Conservation (phyloP, 2,888 invertebrate genomes). For the Andrena minutula region DNA sequence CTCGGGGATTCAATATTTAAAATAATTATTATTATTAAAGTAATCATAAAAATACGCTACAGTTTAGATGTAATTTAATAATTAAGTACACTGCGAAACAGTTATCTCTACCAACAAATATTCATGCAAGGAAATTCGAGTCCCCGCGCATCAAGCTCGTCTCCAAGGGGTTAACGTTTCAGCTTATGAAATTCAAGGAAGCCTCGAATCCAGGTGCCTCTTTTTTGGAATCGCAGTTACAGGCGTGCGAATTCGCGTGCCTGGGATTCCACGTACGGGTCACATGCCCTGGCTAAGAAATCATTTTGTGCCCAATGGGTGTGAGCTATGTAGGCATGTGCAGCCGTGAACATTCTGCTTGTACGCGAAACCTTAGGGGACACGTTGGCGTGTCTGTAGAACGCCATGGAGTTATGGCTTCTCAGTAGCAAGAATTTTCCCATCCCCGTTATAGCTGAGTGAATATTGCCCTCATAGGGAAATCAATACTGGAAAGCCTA, state of each 20-base stretch:
- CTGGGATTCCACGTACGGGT: conserved; percentile 39
- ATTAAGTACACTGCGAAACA: neutral
- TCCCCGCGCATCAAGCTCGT: neutral
- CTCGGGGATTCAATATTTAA: too few relatives aligned
- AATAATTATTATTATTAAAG: too few relatives aligned
- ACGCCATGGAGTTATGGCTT: conserved; percentile 47
- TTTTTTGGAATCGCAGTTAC: conserved; percentile 18
- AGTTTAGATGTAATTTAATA: too few relatives aligned
- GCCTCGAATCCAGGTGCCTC: neutral
- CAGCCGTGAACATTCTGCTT: conserved; percentile 10
- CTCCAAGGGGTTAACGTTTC: neutral
- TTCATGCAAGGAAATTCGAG: neutral
- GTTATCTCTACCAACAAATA: neutral
- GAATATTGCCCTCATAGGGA: neutral
- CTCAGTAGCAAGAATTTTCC: conserved; percentile 18
- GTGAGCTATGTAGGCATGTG: conserved; percentile 41
- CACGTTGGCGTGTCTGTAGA: conserved; percentile 36
- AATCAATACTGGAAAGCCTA: conserved; percentile 11
- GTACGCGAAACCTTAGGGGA: conserved; percentile 52
- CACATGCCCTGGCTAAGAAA: conserved; percentile 38
- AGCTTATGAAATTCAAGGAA: conserved; percentile 13
- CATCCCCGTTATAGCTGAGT: neutral
- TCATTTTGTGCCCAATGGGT: conserved; percentile 55
- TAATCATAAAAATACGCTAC: too few relatives aligned
- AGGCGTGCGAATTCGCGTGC: conserved; percentile 32